These are phyloP conservation scores for Mormyrus iriodes DNA, from an alignment of 2,113 vertebrate genomes.

Conservation along the genomic window DNA sequence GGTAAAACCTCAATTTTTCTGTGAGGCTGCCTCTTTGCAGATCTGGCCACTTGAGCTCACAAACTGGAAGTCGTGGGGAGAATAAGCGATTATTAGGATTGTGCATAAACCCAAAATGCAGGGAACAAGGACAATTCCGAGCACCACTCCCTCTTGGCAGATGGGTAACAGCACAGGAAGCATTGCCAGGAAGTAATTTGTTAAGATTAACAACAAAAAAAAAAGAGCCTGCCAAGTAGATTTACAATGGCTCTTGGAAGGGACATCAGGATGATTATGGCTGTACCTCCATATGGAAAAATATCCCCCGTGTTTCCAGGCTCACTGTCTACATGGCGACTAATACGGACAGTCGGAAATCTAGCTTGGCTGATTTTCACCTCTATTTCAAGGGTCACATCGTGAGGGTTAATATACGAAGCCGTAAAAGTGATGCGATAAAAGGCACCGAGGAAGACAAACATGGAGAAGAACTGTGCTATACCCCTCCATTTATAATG, in stretches of 20 bases:
- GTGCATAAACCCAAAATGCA: neutral
- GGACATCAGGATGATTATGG: neutral
- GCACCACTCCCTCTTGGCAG: slow-evolving; percentile 2
- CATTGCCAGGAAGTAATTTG: slow-evolving; percentile 5
- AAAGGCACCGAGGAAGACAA: neutral
- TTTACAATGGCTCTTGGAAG: neutral
- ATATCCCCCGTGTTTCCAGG: neutral
- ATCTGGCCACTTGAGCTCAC: neutral
- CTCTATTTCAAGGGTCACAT: neutral
- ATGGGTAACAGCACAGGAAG: neutral
- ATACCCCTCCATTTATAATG: neutral
- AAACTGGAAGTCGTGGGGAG: neutral
- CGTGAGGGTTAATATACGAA: neutral
- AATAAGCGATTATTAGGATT: neutral
- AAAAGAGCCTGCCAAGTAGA: neutral
- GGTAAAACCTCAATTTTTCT: neutral
- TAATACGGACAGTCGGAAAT: neutral
- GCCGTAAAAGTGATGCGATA: neutral
- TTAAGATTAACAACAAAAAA: neutral
- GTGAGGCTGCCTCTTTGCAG: neutral
- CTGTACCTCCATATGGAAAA: neutral
- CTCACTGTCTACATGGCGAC: neutral
- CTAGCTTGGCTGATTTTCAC: neutral
- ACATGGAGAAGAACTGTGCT: neutral
- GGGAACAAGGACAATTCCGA: neutral